A percentile compares a stretch with the other conserved stretches of the same genome.
Evolutionary conservation across 2,797 vertebrate genomes (phyloP).

Genomic region (Tauraco hartlaubi): DNA sequence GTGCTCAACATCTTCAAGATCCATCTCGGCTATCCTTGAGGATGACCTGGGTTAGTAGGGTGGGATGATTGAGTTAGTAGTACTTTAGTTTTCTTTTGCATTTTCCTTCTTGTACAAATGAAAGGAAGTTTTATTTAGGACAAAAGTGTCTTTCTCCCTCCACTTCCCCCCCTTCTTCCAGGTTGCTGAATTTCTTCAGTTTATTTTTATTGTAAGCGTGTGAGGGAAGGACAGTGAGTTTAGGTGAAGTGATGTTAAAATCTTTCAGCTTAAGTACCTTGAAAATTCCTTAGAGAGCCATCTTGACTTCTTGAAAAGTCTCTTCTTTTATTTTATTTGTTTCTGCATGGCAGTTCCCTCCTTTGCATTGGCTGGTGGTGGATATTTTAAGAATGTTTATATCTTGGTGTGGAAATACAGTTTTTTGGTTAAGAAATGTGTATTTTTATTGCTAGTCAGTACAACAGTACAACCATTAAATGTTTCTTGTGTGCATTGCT

Average conservation of each 20-base stretch:
- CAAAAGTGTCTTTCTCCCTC: background rate
- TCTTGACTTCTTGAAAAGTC: constrained; percentile 14
- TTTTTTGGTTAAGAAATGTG: constrained; percentile 56
- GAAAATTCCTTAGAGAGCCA: constrained; percentile 1
- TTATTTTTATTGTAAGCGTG: background rate
- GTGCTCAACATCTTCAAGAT: background rate
- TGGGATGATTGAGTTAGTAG: background rate
- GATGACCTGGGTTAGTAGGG: background rate
- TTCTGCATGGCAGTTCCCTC: constrained; percentile 72
- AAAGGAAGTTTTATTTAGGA: background rate
- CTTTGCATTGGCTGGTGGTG: constrained; percentile 67
- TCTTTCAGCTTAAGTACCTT: background rate
- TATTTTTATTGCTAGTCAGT: constrained; percentile 37
- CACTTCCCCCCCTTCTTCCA: background rate
- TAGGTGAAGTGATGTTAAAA: background rate
- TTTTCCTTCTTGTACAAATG: background rate
- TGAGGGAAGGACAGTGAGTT: background rate
- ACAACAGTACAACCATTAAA: background rate
- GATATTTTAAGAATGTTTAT: constrained; percentile 46
- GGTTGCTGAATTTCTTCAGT: background rate
- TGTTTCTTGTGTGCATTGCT: background rate
- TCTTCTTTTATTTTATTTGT: constrained; percentile 49
- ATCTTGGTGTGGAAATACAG: constrained; percentile 17
- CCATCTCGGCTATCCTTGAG: background rate
- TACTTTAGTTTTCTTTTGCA: background rate